Conservation (phyloP, 2,888 invertebrate species). For the Acleris literana region DNA sequence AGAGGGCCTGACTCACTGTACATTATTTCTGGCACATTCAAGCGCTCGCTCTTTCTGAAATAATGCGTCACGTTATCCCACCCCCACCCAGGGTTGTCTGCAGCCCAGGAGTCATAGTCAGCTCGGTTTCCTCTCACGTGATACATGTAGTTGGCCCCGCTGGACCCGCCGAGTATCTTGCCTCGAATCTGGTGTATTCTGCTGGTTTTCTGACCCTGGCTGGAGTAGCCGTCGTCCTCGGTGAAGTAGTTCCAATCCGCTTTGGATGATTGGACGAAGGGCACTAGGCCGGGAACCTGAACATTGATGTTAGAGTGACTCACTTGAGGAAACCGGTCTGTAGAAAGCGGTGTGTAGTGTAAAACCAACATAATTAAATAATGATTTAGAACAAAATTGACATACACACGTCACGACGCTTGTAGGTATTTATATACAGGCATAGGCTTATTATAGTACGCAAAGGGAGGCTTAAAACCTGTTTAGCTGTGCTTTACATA, state of each 20-base stretch:
- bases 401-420: no score
- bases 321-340: not conserved
- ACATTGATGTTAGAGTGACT: not conserved
- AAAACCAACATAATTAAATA: no score
- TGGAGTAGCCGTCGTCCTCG: slow-evolving; percentile 32
- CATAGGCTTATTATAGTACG: no score
- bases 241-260: slow-evolving; percentile 35
- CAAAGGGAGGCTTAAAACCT: no score
- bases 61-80: slow-evolving; percentile 71
- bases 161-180: slow-evolving; percentile 84
- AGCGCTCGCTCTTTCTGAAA: slow-evolving; percentile 32
- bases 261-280: slow-evolving; percentile 2
- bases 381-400: no score
- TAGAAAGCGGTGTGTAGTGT: not conserved
- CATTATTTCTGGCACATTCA: slow-evolving; percentile 18
- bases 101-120: slow-evolving; percentile 79
- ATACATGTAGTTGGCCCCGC: slow-evolving; percentile 84
- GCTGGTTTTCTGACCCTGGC: slow-evolving; percentile 30
- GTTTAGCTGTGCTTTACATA: no score
- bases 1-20: slow-evolving; percentile 10
- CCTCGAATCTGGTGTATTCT: slow-evolving; percentile 76
- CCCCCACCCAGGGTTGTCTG: slow-evolving; percentile 81
- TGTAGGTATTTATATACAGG: no score
- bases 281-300: slow-evolving; percentile 8
- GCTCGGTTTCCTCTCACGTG: slow-evolving; percentile 82